Conservation (phyloP, 2,797 vertebrate species). For the Fundulus diaphanus region DNA sequence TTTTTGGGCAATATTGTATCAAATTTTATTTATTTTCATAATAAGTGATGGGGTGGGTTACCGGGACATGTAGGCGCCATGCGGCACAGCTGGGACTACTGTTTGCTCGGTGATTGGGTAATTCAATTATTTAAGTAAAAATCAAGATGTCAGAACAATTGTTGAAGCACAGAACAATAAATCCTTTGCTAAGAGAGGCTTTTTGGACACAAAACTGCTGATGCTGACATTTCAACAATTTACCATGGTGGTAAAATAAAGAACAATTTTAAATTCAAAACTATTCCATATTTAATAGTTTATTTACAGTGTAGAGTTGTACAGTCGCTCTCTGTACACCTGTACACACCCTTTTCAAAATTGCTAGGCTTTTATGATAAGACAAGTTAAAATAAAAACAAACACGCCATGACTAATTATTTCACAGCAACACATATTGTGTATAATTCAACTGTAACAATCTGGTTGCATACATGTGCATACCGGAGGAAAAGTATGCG, state of each 20-base stretch:
- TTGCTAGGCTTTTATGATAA: neutral
- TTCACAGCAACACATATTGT: neutral
- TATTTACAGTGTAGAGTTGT: neutral
- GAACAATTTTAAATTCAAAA: too few relatives aligned
- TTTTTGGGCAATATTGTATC: neutral
- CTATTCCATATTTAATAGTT: neutral
- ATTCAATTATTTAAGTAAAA: conserved; percentile 76
- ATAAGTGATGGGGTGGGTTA: neutral
- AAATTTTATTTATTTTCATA: conserved; percentile 14
- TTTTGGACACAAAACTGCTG: conserved; percentile 12
- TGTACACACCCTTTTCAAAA: too few relatives aligned
- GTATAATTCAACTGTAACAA: neutral
- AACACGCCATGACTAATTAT: neutral
- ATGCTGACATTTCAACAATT: conserved; percentile 13
- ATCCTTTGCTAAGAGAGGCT: conserved; percentile 21
- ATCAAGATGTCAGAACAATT: conserved; percentile 62
- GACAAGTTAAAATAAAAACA: neutral
- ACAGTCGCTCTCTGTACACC: too few relatives aligned
- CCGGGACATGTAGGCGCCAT: conserved; percentile 17
- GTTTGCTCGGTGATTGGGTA: conserved; percentile 33
- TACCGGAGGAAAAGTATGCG: neutral
- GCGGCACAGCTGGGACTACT: conserved; percentile 20
- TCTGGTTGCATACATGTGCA: neutral
- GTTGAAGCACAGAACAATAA: conserved; percentile 46
- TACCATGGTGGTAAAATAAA: conserved; percentile 3